phyloP scores from a whole-genome alignment of 2,113 vertebrate genomes.

The Ancistrus triradiatus region DNA sequence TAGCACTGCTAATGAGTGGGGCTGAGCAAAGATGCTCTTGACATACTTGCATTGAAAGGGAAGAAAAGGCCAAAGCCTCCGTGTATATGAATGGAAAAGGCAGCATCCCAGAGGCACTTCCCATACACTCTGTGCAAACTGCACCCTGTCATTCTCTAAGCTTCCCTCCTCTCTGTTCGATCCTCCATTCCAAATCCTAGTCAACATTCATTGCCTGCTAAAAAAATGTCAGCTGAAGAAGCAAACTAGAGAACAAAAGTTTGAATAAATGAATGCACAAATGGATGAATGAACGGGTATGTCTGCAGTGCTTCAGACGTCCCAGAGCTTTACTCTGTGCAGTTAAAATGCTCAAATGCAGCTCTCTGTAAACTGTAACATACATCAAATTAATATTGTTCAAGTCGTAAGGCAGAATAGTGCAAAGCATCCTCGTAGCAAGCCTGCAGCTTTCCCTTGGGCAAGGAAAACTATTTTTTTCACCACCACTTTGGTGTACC shows the following conservation, averaged over 20 bases:
- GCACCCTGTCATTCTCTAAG: not conserved
- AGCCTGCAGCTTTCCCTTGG: too few species aligned
- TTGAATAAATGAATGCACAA: too few species aligned
- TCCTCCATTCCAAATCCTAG: not conserved
- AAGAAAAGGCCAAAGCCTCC: constrained; percentile 31
- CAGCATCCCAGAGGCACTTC: constrained; percentile 25
- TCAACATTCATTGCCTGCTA: not conserved
- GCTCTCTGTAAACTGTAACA: too few species aligned
- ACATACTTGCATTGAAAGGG: constrained; percentile 37
- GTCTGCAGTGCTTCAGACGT: too few species aligned
- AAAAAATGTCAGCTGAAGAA: constrained; percentile 27
- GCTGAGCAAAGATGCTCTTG: constrained; percentile 42
- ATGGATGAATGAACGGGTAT: too few species aligned
- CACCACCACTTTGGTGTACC: not conserved
- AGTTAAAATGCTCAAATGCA: too few species aligned
- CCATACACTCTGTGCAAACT: constrained; percentile 8
- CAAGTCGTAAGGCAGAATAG: too few species aligned
- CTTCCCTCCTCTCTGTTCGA: constrained; percentile 5
- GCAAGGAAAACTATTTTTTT: too few species aligned
- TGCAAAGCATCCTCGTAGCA: too few species aligned
- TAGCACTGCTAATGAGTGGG: constrained; percentile 38
- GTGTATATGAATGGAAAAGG: constrained; percentile 24
- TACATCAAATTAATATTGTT: too few species aligned
- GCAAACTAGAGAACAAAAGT: constrained; percentile 9
- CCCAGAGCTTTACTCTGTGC: too few species aligned